Base-by-base conservation (phyloP, 2,113 vertebrate genomes). In the Scomber scombrus region DNA sequence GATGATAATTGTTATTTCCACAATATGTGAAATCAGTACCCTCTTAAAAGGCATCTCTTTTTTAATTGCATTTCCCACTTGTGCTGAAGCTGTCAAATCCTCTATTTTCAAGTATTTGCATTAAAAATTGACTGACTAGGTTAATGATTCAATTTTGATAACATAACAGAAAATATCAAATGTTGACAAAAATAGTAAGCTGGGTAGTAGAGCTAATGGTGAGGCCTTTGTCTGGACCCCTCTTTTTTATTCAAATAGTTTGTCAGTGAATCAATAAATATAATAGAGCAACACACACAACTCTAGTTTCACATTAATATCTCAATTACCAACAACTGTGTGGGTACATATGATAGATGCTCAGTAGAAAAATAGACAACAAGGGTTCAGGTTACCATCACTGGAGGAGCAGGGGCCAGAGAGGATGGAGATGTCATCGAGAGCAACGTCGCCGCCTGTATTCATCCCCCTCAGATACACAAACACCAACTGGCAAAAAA, bases 401-500 rank as follows among this genome's bases (percentile, higher is more conserved):
- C 34, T 40, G 34, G 81, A 40, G 75, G 78, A 68, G 86, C 94
- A 95, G 64, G 72, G 15, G 2, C 82, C 82, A 3, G 78, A 78
- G 5, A 46, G 0, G 40, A 95, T 61, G 52, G 55, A 71, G 60
- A 93, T 66, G 34, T 95, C 95, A 87, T 95, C 95, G 11, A 95
- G 90, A 47, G 94, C 93, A 74, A 93, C 75, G 23, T 90, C 81
- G 64, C 93, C 94, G 3, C 43, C 70, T 23, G 80, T 3, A 1
- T 3, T 76, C 67, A 43, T 63, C n/a, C 94, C 93, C 46, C 82
- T 91, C 82, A 88, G 77, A 85, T 94, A 93, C 19, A 82, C 86
- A 90, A 95, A 95, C 70, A 93, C 82, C 67, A 95, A 93, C 95
- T 95, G 80, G 14, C 40, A 31, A 57, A 56, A 54, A 21, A 18